These are phyloP conservation scores for Ammospiza maritima DNA, from an alignment of 2,797 vertebrate genomes.

Conservation along the genomic window DNA sequence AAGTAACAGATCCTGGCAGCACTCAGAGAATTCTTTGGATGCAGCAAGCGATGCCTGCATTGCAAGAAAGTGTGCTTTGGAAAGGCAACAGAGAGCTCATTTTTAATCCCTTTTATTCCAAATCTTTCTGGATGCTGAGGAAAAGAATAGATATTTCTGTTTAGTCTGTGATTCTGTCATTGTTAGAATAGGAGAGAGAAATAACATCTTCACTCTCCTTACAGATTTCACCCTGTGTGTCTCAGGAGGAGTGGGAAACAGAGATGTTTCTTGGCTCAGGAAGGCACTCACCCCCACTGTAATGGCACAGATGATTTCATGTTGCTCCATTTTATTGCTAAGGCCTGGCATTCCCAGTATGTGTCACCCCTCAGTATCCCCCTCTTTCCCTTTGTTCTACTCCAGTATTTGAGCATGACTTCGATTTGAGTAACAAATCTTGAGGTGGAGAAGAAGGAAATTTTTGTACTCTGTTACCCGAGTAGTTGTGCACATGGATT, in stretches of 20 bases:
- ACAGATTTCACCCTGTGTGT: not conserved
- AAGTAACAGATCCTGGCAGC: not conserved
- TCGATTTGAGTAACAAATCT: not conserved
- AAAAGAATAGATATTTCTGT: not conserved
- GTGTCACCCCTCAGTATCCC: not conserved
- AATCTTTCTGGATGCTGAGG: not conserved
- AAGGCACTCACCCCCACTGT: constrained; percentile 18
- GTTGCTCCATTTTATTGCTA: constrained; percentile 10
- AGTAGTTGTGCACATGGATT: not conserved
- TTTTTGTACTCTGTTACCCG: not conserved
- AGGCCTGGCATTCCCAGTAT: constrained; percentile 41
- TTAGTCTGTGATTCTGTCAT: not conserved
- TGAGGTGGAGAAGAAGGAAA: not conserved
- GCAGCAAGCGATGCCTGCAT: not conserved
- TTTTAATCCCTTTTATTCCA: not conserved
- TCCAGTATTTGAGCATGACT: not conserved
- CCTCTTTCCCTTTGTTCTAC: constrained; percentile 1
- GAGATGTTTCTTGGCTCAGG: not conserved
- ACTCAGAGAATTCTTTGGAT: not conserved
- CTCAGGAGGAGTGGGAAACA: not conserved
- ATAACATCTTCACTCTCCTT: not conserved
- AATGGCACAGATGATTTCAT: constrained; percentile 28
- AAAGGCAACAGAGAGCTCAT: not conserved
- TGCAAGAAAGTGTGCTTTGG: not conserved
- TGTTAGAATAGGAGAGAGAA: not conserved